phyloP scores from a whole-genome alignment of 2,113 vertebrate genomes.

The Cygnus atratus region DNA sequence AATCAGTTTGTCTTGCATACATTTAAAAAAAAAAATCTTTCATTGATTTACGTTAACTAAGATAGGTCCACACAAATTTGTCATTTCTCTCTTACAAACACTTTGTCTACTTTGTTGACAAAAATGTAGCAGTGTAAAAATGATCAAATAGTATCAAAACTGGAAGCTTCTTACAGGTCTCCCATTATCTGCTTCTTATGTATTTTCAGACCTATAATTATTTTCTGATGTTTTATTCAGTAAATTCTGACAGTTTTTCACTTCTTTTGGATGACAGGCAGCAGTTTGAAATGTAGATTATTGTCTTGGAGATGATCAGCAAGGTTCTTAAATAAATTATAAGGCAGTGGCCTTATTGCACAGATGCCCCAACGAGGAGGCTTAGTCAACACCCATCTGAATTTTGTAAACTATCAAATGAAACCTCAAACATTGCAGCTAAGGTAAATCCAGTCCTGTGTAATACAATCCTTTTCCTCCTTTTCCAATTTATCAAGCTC shows the following conservation, averaged over 20 bases:
- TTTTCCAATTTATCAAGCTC: not conserved
- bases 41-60: not conserved
- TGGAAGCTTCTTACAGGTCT: not conserved
- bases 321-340: not conserved
- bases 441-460: not conserved
- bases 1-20: not conserved
- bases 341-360: not conserved
- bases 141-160: not conserved
- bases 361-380: not conserved
- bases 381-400: not conserved
- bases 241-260: not conserved
- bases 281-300: not conserved
- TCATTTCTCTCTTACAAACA: not conserved
- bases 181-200: not conserved
- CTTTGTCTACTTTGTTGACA: not conserved
- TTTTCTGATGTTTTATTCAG: not conserved
- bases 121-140: not conserved
- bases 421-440: not conserved
- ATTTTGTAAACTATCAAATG: not conserved
- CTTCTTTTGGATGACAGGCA: not conserved
- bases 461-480: not conserved
- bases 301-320: not conserved
- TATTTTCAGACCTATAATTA: not conserved
- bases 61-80: not conserved
- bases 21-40: not conserved